These are phyloP conservation scores for Poecile montanus DNA, from an alignment of 2,797 vertebrate species.

Conservation along the genomic window DNA sequence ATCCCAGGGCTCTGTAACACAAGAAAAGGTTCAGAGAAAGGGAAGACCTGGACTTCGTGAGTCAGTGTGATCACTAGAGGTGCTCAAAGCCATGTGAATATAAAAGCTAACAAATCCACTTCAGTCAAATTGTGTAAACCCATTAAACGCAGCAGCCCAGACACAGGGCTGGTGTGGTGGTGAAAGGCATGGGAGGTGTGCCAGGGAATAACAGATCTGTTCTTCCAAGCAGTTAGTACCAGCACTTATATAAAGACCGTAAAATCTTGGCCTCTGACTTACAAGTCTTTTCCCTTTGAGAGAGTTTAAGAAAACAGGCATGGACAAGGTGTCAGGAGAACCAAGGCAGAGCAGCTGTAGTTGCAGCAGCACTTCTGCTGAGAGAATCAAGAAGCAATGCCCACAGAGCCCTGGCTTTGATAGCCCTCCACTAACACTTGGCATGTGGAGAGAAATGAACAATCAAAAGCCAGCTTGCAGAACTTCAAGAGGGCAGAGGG, in stretches of 20 bases:
- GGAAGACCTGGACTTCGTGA: neutral
- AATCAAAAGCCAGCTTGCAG: neutral
- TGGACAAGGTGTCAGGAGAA: neutral
- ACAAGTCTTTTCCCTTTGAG: neutral
- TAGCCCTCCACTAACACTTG: neutral
- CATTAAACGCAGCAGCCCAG: neutral
- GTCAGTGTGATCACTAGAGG: neutral
- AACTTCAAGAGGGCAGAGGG: neutral
- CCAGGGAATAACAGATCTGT: neutral
- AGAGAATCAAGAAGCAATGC: neutral
- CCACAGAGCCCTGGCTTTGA: neutral
- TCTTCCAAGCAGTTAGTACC: neutral
- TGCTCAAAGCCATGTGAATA: neutral
- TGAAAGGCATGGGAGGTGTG: neutral
- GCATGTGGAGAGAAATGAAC: neutral
- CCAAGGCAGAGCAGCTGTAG: neutral
- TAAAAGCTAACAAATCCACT: neutral
- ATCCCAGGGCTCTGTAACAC: neutral
- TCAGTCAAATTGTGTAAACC: neutral
- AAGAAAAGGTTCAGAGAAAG: neutral
- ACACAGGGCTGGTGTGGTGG: no score
- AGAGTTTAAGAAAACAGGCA: neutral
- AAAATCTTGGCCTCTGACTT: neutral
- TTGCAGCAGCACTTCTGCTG: neutral
- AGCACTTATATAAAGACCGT: neutral